A percentile compares a stretch with the other conserved stretches of the same genome.
phyloP scores from a whole-genome alignment of 2,888 invertebrate genomes.

The Hyalella azteca region DNA sequence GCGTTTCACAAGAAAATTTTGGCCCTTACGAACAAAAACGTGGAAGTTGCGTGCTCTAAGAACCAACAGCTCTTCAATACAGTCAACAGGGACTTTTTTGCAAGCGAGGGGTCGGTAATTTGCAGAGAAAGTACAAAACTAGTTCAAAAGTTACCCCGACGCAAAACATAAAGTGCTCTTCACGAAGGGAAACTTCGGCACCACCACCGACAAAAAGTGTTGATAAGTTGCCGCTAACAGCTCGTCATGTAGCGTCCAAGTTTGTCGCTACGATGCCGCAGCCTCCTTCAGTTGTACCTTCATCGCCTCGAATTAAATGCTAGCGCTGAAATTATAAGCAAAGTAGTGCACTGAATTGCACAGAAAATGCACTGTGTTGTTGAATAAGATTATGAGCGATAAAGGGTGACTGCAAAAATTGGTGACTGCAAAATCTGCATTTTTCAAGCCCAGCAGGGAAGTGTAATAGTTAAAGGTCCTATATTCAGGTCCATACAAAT shows the following conservation, averaged over 20 bases:
- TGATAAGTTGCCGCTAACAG: constrained; percentile 24
- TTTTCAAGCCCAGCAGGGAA: too few species aligned
- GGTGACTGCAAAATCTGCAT: too few species aligned
- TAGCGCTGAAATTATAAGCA: neutral
- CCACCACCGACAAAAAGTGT: neutral
- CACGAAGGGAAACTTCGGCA: constrained; percentile 8
- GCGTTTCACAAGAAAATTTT: too few species aligned
- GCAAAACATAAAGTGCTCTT: constrained; percentile 28
- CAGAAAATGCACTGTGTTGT: too few species aligned
- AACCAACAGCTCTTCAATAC: constrained; percentile 27
- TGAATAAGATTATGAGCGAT: too few species aligned
- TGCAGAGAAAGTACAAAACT: constrained; percentile 30
- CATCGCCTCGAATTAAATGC: neutral
- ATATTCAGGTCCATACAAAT: too few species aligned
- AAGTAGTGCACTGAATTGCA: too few species aligned
- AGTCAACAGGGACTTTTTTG: constrained; percentile 16
- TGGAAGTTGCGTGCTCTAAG: neutral
- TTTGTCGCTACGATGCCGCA: neutral
- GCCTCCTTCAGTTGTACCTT: neutral
- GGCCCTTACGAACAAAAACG: neutral
- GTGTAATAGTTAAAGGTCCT: too few species aligned
- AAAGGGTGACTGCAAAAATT: too few species aligned
- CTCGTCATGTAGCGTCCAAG: constrained; percentile 29
- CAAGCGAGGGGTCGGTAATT: constrained; percentile 15
- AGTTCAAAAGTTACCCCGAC: constrained; percentile 25